Conservation (phyloP, 2,888 invertebrate genomes). For the Drosophila rellima region DNA sequence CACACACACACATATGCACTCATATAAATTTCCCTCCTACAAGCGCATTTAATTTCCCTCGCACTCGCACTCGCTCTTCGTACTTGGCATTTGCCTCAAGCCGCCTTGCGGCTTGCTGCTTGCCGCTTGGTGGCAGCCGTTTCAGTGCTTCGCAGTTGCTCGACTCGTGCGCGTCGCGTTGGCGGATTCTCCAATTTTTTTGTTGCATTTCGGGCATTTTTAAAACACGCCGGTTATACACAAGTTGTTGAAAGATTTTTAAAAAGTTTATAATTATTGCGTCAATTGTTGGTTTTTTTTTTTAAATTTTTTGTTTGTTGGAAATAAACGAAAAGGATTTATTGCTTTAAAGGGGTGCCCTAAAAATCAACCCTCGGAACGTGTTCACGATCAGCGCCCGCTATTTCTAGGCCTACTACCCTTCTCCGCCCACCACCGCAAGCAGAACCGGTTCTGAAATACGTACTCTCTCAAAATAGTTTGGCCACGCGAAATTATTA, state of each 20-base stretch:
- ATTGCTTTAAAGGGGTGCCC: slow-evolving; percentile 13
- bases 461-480: slow-evolving; percentile 36
- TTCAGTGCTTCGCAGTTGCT: slow-evolving; percentile 62
- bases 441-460: slow-evolving; percentile 48
- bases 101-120: slow-evolving; percentile 11
- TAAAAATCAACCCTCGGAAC: slow-evolving; percentile 41
- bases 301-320: slow-evolving; percentile 12
- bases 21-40: slow-evolving; percentile 42
- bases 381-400: slow-evolving; percentile 49
- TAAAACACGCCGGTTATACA: not conserved
- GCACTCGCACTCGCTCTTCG: slow-evolving; percentile 18
- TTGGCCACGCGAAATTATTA: slow-evolving; percentile 56
- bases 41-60: slow-evolving; percentile 48
- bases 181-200: slow-evolving; percentile 21
- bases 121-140: slow-evolving; percentile 26
- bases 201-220: not conserved
- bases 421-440: slow-evolving; percentile 52
- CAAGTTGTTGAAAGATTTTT: not conserved
- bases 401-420: slow-evolving; percentile 39
- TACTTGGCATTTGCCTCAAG: slow-evolving; percentile 11
- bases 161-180: slow-evolving; percentile 54
- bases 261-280: not conserved
- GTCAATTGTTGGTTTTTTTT: not conserved
- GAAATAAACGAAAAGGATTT: not conserved
- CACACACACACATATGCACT: too few relatives aligned